Percentiles rank a stretch among this genome's conserved stretches.
Evolutionary conservation across 2,888 invertebrate species (phyloP).

Genomic region (Chrysina gloriosa): DNA sequence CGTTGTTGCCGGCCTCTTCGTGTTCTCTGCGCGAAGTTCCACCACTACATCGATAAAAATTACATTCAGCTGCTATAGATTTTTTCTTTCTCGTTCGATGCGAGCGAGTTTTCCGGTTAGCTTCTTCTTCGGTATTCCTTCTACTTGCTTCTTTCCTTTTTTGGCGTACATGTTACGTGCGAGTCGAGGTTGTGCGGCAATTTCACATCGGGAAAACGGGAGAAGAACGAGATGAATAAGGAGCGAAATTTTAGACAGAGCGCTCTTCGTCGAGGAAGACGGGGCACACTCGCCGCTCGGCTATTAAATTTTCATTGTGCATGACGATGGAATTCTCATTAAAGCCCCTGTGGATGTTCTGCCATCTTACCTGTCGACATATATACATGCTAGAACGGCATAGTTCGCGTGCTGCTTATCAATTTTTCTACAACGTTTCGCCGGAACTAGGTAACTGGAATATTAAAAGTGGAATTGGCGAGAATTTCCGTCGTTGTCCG

Average conservation of each 20-base stretch:
- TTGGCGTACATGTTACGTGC: no score
- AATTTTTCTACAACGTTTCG: constrained; percentile 23
- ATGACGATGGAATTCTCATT: constrained; percentile 37
- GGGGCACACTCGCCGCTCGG: neutral
- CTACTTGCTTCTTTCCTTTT: no score
- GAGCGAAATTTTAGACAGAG: no score
- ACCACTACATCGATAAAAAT: constrained; percentile 36
- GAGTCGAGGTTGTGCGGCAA: neutral
- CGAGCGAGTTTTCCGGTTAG: constrained; percentile 14
- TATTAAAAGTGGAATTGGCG: constrained; percentile 14
- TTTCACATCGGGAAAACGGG: neutral
- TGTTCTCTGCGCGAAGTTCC: constrained; percentile 5
- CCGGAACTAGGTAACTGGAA: neutral
- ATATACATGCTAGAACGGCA: neutral
- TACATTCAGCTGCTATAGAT: constrained; percentile 25
- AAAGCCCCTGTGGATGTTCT: constrained; percentile 9
- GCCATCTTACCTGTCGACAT: neutral
- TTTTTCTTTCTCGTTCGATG: constrained; percentile 6
- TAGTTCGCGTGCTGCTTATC: constrained; percentile 24
- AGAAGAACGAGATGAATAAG: constrained; percentile 1
- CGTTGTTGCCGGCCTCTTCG: neutral
- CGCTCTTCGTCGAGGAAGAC: no score
- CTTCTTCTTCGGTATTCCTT: no score
- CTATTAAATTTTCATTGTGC: constrained; percentile 35
- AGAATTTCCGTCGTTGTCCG: neutral